phyloP scores from a whole-genome alignment of 2,888 invertebrate genomes.

The Didymodactylos carnosus region DNA sequence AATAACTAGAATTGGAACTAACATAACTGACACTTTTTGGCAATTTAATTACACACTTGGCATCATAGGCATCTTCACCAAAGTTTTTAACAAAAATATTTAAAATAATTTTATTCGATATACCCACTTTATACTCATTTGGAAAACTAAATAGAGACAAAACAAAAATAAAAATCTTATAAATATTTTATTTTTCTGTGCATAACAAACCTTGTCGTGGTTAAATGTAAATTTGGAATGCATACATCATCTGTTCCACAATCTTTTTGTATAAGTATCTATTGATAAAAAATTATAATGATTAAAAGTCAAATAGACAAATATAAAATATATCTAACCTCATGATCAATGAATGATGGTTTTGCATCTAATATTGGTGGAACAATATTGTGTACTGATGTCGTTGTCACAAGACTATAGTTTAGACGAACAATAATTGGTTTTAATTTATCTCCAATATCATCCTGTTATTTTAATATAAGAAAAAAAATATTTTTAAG shows the following conservation, averaged over 20 bases:
- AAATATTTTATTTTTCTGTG: not conserved
- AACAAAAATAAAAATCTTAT: not conserved
- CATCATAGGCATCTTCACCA: slow-evolving; percentile 9
- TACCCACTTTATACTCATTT: slow-evolving; percentile 2
- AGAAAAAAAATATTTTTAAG: not conserved
- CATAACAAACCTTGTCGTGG: slow-evolving; percentile 2
- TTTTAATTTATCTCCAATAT: not conserved
- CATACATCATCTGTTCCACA: slow-evolving; percentile 13
- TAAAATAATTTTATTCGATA: slow-evolving; percentile 2
- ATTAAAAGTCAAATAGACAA: not conserved
- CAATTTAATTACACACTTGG: not conserved
- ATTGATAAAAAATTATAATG: not conserved
- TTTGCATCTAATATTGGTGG: not conserved
- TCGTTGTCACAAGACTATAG: not conserved
- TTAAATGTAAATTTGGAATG: slow-evolving; percentile 5
- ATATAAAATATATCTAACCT: not conserved
- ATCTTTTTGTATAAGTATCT: slow-evolving; percentile 11
- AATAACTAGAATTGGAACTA: not conserved
- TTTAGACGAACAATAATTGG: not conserved
- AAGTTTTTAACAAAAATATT: slow-evolving; percentile 2
- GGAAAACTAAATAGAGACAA: not conserved
- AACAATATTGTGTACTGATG: not conserved
- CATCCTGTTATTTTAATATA: not conserved
- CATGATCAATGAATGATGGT: not conserved
- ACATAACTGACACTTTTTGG: slow-evolving; percentile 7